Percentiles rank a stretch among this genome's conserved stretches.
Evolutionary conservation across 2,797 vertebrate species (phyloP).

Genomic region (Pipistrellus kuhlii): DNA sequence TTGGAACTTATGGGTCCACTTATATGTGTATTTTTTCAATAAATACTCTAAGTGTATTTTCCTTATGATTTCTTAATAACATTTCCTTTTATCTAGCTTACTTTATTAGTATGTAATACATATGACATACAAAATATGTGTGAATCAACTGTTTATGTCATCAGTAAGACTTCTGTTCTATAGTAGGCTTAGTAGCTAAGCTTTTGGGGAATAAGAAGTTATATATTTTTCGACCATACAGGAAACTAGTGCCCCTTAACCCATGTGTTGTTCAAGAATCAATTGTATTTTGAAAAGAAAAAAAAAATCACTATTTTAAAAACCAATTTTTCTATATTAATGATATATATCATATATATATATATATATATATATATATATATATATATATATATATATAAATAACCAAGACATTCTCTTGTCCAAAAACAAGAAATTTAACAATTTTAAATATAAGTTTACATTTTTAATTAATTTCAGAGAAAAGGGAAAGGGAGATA

Average conservation of each 20-base stretch:
- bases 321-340: neutral
- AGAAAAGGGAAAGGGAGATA: too few relatives aligned
- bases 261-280: neutral
- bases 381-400: neutral
- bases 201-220: neutral
- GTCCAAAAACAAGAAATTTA: neutral
- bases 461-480: too few relatives aligned
- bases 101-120: neutral
- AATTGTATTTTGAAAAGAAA: slow-evolving; percentile 23
- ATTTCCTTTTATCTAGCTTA: neutral
- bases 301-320: slow-evolving; percentile 25
- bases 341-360: neutral
- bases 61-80: neutral
- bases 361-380: too few relatives aligned
- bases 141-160: neutral
- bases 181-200: neutral
- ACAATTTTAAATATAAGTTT: slow-evolving; percentile 15
- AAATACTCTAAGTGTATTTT: neutral
- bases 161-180: neutral
- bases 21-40: neutral
- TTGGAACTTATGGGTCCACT: neutral
- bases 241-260: neutral
- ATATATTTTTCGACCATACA: neutral
- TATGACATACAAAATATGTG: neutral
- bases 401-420: neutral